Conservation (phyloP, 2,888 invertebrate species). For the Bellardia bayeri region DNA sequence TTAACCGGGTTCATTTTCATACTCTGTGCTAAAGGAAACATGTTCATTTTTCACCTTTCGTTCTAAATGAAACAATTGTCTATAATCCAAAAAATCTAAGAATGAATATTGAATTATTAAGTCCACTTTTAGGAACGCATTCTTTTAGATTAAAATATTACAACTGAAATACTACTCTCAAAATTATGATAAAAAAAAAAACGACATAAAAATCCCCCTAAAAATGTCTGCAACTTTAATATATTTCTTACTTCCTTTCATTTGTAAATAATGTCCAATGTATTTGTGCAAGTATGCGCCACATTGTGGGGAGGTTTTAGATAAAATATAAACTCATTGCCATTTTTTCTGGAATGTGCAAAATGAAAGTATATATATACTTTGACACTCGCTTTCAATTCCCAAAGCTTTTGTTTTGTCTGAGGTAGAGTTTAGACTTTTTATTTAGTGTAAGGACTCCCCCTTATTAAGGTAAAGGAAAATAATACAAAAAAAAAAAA, state of each 20-base stretch:
- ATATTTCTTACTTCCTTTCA: constrained; percentile 18
- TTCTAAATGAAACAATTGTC: no score
- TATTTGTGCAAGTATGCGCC: constrained; percentile 7
- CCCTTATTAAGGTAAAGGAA: not conserved
- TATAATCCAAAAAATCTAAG: no score
- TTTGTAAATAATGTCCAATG: not conserved
- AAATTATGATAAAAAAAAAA: not conserved
- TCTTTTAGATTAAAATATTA: not conserved
- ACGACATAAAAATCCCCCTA: not conserved
- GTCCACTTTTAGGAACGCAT: not conserved
- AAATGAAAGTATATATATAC: constrained; percentile 46
- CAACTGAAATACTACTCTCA: not conserved
- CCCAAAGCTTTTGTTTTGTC: not conserved
- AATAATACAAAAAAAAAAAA: not conserved
- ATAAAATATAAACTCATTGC: not conserved
- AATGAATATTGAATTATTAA: no score
- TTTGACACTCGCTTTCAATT: constrained; percentile 67
- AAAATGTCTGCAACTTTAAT: constrained; percentile 8
- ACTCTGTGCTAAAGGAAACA: no score
- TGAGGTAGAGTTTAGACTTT: not conserved
- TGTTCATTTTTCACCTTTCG: no score
- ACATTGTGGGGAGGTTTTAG: constrained; percentile 5
- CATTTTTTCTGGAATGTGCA: constrained; percentile 17
- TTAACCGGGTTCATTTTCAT: no score
- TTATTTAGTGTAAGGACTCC: not conserved